Evolutionary conservation across 2,888 invertebrate genomes (phyloP).

Genomic region (Polyommatus icarus): DNA sequence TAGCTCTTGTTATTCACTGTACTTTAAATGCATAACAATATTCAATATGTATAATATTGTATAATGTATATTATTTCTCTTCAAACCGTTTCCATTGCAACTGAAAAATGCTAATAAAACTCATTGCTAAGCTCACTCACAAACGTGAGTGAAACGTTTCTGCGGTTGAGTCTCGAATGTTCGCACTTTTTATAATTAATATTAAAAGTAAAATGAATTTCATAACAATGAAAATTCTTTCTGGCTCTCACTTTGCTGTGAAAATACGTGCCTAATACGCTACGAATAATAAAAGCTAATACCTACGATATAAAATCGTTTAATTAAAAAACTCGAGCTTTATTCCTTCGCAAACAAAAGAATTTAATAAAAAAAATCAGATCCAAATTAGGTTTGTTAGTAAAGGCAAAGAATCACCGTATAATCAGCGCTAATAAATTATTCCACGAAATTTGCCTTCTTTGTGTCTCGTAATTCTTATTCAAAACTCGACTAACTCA

Average conservation of each 20-base stretch:
- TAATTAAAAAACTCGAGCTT: background rate
- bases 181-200: conserved; percentile 17
- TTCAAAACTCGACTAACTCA: conserved; percentile 1
- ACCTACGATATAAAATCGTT: background rate
- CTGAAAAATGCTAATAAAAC: conserved; percentile 11
- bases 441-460: conserved; percentile 13
- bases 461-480: conserved; percentile 10
- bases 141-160: background rate
- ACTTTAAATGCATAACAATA: background rate
- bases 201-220: conserved; percentile 4
- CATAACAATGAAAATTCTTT: background rate
- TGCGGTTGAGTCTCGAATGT: background rate
- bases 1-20: background rate
- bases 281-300: no score
- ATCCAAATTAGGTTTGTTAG: conserved; percentile 16
- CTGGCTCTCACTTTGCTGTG: background rate
- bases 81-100: background rate
- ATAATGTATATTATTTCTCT: background rate
- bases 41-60: background rate
- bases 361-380: conserved; percentile 24
- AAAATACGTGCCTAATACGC: background rate
- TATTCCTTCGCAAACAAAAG: conserved; percentile 9
- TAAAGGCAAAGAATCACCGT: conserved; percentile 17
- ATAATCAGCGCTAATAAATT: conserved; percentile 18
- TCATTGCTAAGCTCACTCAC: background rate